A percentile compares a stretch with the other conserved stretches of the same genome.
Evolutionary conservation across 1,140 invertebrate species (phyloP).

Genomic region (Drosophila tani): DNA sequence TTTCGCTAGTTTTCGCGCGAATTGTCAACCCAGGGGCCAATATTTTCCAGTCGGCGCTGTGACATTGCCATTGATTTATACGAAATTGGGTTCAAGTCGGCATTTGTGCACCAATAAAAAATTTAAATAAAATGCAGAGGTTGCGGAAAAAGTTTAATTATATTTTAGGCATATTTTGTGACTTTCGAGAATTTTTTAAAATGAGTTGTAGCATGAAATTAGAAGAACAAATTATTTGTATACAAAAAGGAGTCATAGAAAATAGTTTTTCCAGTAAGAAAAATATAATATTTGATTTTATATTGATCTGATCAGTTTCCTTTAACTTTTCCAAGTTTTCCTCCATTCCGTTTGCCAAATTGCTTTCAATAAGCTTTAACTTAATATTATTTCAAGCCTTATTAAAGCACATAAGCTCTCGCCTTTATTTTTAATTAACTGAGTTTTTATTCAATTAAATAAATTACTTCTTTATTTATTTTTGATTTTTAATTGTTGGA

Average conservation of each 20-base stretch:
- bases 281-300: too few relatives aligned
- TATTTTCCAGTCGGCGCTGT: conserved; percentile 46
- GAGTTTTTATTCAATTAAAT: background rate
- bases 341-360: background rate
- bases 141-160: too few relatives aligned
- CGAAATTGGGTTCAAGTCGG: conserved; percentile 17
- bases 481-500: background rate
- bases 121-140: background rate
- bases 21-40: conserved; percentile 66
- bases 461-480: background rate
- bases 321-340: background rate
- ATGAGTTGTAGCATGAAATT: too few relatives aligned
- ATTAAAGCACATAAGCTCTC: background rate
- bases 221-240: background rate
- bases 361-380: background rate
- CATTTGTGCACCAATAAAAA: background rate
- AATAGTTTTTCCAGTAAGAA: too few relatives aligned
- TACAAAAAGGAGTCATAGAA: conserved; percentile 34
- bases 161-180: too few relatives aligned
- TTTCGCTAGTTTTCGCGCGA: conserved; percentile 58
- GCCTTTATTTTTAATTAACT: background rate
- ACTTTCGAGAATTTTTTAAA: too few relatives aligned
- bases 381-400: too few relatives aligned
- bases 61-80: conserved; percentile 81
- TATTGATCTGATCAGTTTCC: too few relatives aligned